A percentile compares a stretch with the other conserved stretches of the same genome.
Evolutionary conservation across 1,140 invertebrate genomes (phyloP).

Genomic region (Trinorchestia longiramus): DNA sequence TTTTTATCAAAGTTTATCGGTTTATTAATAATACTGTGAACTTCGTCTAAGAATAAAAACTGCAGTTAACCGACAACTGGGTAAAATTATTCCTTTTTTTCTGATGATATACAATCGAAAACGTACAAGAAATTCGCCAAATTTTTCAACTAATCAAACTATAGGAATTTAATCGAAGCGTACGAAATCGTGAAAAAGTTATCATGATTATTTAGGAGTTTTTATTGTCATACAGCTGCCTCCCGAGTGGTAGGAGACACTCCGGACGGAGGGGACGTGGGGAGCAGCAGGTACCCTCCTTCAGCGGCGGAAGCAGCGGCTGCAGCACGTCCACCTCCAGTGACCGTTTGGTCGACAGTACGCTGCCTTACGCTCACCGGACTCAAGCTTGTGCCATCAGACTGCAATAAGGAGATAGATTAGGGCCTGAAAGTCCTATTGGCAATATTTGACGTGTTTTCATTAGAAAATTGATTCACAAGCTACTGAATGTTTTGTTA

Average conservation of each 20-base stretch:
- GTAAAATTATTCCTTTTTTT: background rate
- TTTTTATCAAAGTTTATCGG: background rate
- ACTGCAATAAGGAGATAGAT: background rate
- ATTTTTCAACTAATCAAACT: background rate
- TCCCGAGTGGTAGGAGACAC: background rate
- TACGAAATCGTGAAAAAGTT: background rate
- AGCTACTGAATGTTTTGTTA: no score
- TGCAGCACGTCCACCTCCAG: conserved; percentile 10
- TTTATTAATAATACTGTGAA: background rate
- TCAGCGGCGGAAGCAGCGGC: conserved; percentile 25
- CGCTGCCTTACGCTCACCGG: conserved; percentile 26
- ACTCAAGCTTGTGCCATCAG: conserved; percentile 28
- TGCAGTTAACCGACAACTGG: background rate
- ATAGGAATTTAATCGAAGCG: background rate
- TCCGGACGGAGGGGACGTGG: conserved; percentile 2
- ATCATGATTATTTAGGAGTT: background rate
- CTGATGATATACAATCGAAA: background rate
- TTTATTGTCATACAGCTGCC: conserved; percentile 51
- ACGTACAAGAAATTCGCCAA: background rate
- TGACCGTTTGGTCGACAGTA: background rate
- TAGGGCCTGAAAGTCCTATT: background rate
- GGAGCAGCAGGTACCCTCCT: conserved; percentile 24
- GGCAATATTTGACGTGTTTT: no score
- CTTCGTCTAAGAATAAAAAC: background rate
- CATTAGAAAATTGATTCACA: no score